These are phyloP conservation scores for Megathymus violae DNA, from an alignment of 1,140 invertebrate species.

Conservation along the genomic window DNA sequence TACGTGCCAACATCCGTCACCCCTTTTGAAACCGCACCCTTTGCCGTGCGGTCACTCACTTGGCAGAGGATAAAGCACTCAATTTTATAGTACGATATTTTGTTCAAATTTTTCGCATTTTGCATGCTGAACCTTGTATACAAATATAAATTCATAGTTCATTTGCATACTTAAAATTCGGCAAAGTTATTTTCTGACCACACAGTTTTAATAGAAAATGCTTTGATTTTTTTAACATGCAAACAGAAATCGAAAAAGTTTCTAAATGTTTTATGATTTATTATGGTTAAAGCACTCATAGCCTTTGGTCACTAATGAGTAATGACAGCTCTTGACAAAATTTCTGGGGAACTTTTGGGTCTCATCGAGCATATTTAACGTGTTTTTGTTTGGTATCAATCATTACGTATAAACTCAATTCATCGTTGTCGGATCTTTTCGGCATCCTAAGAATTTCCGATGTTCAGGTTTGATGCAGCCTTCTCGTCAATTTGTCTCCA, in stretches of 20 bases:
- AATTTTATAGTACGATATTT: constrained; percentile 30
- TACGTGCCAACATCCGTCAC: constrained; percentile 17
- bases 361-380: too few species aligned
- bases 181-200: neutral
- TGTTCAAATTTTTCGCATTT: constrained; percentile 26
- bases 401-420: neutral
- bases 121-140: constrained; percentile 11
- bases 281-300: too few species aligned
- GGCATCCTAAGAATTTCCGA: too few species aligned
- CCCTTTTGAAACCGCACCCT: constrained; percentile 26
- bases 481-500: too few species aligned
- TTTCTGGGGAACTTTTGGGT: too few species aligned
- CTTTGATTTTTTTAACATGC: neutral
- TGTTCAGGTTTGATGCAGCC: neutral
- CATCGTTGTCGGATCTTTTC: constrained; percentile 4
- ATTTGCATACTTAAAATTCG: constrained; percentile 16
- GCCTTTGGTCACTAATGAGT: too few species aligned
- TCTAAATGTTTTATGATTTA: too few species aligned
- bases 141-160: constrained; percentile 19
- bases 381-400: neutral
- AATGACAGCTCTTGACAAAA: too few species aligned
- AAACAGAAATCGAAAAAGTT: too few species aligned
- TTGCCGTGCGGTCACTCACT: constrained; percentile 30
- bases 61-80: constrained; percentile 28
- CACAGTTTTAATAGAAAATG: constrained; percentile 16